Base-by-base conservation (phyloP, 2,888 invertebrate genomes). In the Latheticus oryzae region DNA sequence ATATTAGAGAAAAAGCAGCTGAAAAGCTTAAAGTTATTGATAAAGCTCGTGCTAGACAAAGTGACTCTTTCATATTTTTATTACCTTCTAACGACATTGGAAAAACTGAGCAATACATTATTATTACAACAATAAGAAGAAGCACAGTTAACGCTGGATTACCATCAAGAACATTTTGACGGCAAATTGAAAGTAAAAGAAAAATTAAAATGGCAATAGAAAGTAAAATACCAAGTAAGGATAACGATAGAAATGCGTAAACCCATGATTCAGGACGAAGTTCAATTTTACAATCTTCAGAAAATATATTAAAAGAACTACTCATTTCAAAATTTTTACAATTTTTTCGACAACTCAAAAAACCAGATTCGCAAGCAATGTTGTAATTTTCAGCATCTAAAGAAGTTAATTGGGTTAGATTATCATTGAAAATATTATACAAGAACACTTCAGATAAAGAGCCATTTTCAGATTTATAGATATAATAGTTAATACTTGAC, bases 141-240 rank as follows among this genome's bases (percentile, higher is more conserved):
- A 82, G 61, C 8, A 84, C 76, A 1, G 83, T 81, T 4, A 82
- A 74, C 0, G 80, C 76, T 0, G 88, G 88, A 72, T 88, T 87
- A 2, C 88, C 88, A 70, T 89, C 89, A 13, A 89, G 80, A 5
- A 85, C 82, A 62, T 87, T 84, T 32, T 83, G 83, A 63, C 84
- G 81, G 60, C 86, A 85, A 37, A 88, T 82, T 19, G 88, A 80
- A 30, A 86, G 81, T 24, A 86, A 77, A 37, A 90, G 82, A 68
- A 89, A 90, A 38, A 84, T 81, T 16, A 86, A 79, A 32, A 89
- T 84, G 4, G 87, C 83, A 42, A 88, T 68, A 64, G 87, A 86
- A 32, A 87, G 83, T 1, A 88, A 74, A 13, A 85, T 81, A 1
- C 88, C 88, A 9, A 88, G 80, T 16, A 84, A 82, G n/a, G 87